Conservation (phyloP, 2,797 vertebrate species). For the Sphaeramia orbicularis region DNA sequence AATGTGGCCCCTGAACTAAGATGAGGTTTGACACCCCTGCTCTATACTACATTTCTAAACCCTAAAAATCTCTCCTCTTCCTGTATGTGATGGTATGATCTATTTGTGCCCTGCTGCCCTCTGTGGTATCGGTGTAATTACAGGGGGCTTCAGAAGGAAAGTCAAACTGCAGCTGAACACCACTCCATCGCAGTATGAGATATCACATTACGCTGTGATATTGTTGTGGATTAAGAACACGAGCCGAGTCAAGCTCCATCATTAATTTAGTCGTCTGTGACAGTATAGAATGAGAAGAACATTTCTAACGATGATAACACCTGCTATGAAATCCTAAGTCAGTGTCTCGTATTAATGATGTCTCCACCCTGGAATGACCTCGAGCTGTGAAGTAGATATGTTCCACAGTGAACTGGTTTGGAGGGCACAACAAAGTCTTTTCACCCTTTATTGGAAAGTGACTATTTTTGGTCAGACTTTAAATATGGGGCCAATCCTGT, state of each 20-base stretch:
- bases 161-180: constrained; percentile 24
- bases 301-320: constrained; percentile 65
- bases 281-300: constrained; percentile 46
- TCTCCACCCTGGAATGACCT: constrained; percentile 57
- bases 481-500: too few relatives aligned
- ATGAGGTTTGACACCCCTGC: constrained; percentile 32
- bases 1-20: too few relatives aligned
- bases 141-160: constrained; percentile 35
- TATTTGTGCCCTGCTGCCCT: constrained; percentile 39
- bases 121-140: constrained; percentile 61
- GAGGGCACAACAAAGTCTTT: constrained; percentile 56
- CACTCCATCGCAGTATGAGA: constrained; percentile 46
- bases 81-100: constrained; percentile 28
- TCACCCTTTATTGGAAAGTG: too few relatives aligned
- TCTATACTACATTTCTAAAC: constrained; percentile 27
- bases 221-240: constrained; percentile 52
- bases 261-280: constrained; percentile 56
- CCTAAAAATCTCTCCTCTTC: constrained; percentile 34
- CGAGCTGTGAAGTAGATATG: constrained; percentile 44
- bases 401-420: constrained; percentile 46
- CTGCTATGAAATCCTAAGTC: constrained; percentile 59
- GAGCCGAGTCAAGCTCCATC: constrained; percentile 46
- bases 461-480: too few relatives aligned
- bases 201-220: constrained; percentile 50
- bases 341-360: constrained; percentile 65